A percentile compares a stretch with the other conserved stretches of the same genome.
These are phyloP conservation scores for Narcine bancroftii DNA, from an alignment of 2,113 vertebrate species.

Conservation along the genomic window DNA sequence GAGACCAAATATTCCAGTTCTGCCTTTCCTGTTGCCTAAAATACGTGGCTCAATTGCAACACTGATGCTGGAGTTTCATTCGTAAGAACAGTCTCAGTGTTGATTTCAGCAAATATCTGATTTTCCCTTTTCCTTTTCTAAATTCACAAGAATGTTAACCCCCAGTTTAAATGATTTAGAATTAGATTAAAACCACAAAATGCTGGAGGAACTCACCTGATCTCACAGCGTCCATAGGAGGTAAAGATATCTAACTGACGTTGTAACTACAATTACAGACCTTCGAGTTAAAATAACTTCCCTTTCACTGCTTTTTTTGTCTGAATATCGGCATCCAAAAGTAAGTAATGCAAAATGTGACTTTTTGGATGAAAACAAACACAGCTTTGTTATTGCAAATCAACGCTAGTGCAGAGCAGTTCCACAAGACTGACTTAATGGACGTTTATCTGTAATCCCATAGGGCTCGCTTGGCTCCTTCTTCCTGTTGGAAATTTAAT, in stretches of 20 bases:
- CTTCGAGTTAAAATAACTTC: background rate
- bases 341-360: background rate
- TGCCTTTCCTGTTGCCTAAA: background rate
- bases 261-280: too few species aligned
- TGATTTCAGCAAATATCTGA: background rate
- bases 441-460: background rate
- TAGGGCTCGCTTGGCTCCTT: background rate
- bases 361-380: background rate
- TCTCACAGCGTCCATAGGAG: too few species aligned
- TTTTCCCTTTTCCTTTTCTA: background rate
- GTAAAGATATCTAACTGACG: too few species aligned
- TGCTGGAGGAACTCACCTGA: too few species aligned
- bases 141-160: background rate
- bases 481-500: constrained; percentile 18
- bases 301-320: background rate
- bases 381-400: background rate
- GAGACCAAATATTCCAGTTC: background rate
- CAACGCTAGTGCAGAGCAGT: background rate
- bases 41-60: background rate
- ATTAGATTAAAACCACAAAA: too few species aligned
- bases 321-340: background rate
- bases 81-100: background rate
- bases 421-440: background rate
- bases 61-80: background rate
- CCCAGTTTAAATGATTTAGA: background rate